phyloP scores from a whole-genome alignment of 1,140 invertebrate genomes.

The Whitmania pigra region DNA sequence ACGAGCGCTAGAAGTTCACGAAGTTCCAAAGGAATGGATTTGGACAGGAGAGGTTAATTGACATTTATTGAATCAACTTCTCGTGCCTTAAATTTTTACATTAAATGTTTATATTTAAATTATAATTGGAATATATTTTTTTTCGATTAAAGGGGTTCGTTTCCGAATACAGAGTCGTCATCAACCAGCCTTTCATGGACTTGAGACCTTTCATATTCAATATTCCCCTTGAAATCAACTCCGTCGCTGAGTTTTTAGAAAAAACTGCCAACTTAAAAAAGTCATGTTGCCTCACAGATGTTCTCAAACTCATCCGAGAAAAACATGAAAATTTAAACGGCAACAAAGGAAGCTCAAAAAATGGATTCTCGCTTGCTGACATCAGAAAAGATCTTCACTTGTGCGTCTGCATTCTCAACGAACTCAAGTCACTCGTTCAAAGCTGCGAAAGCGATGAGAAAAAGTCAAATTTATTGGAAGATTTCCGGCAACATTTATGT shows the following conservation, averaged over 20 bases:
- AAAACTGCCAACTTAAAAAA: conserved; percentile 10
- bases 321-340: background rate
- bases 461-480: conserved; percentile 9
- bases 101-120: no score
- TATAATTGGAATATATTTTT: no score
- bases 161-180: conserved; percentile 15
- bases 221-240: conserved; percentile 17
- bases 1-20: background rate
- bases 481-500: conserved; percentile 4
- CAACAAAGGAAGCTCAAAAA: background rate
- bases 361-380: background rate
- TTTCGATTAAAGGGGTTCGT: conserved; percentile 14
- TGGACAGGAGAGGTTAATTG: conserved; percentile 21
- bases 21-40: conserved; percentile 16
- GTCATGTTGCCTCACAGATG: background rate
- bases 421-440: conserved; percentile 22
- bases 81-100: no score
- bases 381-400: conserved; percentile 22
- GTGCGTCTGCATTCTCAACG: conserved; percentile 24
- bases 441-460: conserved; percentile 16
- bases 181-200: conserved; percentile 24
- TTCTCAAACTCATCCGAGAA: conserved; percentile 19
- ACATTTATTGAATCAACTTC: no score
- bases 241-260: conserved; percentile 18
- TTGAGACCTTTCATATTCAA: conserved; percentile 22